phyloP scores from a whole-genome alignment of 2,888 invertebrate genomes.

The Pheosia gnoma region DNA sequence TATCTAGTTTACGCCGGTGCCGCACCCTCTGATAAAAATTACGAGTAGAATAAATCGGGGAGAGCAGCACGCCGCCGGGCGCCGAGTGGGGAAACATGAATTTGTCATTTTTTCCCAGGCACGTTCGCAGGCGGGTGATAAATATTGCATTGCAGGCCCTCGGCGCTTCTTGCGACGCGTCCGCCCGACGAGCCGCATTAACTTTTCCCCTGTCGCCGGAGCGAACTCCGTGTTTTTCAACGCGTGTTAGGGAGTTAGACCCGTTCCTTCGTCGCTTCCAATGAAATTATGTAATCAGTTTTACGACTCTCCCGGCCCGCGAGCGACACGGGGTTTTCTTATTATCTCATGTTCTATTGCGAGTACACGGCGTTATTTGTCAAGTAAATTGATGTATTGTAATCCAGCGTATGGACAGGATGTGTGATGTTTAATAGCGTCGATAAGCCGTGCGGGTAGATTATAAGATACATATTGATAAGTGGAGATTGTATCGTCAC shows the following conservation, averaged over 20 bases:
- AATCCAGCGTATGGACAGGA: conserved; percentile 13
- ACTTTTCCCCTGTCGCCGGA: conserved; percentile 66
- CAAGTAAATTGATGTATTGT: conserved; percentile 17
- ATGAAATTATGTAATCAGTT: conserved; percentile 79
- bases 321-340: conserved; percentile 62
- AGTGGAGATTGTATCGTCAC: conserved; percentile 16
- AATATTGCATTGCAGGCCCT: conserved; percentile 80
- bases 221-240: conserved; percentile 72
- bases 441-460: conserved; percentile 11
- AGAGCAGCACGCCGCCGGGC: conserved; percentile 48
- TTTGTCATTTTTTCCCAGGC: conserved; percentile 83
- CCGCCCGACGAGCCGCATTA: conserved; percentile 60
- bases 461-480: conserved; percentile 11
- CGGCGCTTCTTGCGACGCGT: conserved; percentile 60
- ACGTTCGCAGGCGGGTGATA: conserved; percentile 80
- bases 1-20: conserved; percentile 73
- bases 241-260: conserved; percentile 68
- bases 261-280: conserved; percentile 72
- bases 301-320: conserved; percentile 70
- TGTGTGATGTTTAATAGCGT: conserved; percentile 12
- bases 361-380: conserved; percentile 18
- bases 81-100: conserved; percentile 71
- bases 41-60: conserved; percentile 77
- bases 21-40: conserved; percentile 79
- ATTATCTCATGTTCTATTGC: conserved; percentile 50